Base-by-base conservation (phyloP, 1,140 invertebrate genomes). In the Cydia pomonella region DNA sequence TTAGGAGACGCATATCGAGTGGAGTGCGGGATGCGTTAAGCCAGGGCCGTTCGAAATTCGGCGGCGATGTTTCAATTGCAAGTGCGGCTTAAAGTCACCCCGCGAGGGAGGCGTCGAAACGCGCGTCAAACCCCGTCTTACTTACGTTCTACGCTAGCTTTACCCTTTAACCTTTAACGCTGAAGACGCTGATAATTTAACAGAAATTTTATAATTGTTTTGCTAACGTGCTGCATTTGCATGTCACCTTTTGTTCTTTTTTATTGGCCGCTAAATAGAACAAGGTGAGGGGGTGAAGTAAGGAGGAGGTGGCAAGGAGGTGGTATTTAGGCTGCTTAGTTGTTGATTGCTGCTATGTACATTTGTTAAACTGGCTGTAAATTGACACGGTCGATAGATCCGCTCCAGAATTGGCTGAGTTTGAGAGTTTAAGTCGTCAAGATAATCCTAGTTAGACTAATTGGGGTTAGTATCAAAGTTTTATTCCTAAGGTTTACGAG, bases 1-100 rank as follows among this genome's bases (percentile, higher is more conserved):
- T 91, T 88, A 82, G 89, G 84, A 87, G 87, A 86, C 82, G 87
- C 84, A 85, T 87, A 87, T 89, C 84, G 83, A 88, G 86, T 85
- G 84, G 75, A 85, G 83, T 80, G 82, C 82, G 82, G 78, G 82
- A 89, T 81, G 88, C 90, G 89, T 77, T 91, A 92, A 92, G 88
- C 88, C 84, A 82, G 75, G 79, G 77, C 79, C 86, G 87, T 86
- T 87, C 87, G 83, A 87, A 88, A 82, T 84, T 86, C 83, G 78
- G 79, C 79, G 81, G 82, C 81, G 81, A 85, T 82, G 88, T 89
- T 90, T 87, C 83, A 89, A 87, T 88, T 79, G 90, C 82, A 84
- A 87, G 82, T 80, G 79, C 82, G 85, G 89, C 84, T 92, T 91
- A 91, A 81, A 77, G 82, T 89, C 85, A 87, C 77, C 69, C 80